These are phyloP conservation scores for Entomobrya multifasciata DNA, from an alignment of 2,888 invertebrate species.

Conservation along the genomic window DNA sequence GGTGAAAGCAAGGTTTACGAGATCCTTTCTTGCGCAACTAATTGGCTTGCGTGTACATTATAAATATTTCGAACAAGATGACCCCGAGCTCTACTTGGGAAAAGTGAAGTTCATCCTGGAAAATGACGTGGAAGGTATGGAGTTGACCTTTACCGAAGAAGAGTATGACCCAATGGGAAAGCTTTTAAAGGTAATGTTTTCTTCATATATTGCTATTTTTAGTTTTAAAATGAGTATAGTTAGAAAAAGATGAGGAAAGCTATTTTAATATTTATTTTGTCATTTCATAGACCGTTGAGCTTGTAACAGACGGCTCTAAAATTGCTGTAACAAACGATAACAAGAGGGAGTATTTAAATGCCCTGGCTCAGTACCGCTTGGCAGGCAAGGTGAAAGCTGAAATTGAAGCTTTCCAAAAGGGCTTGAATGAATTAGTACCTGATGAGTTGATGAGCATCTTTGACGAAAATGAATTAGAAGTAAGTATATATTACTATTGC, in stretches of 20 bases:
- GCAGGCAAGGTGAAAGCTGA: constrained; percentile 91
- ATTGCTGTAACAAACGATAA: constrained; percentile 88
- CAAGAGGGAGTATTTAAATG: constrained; percentile 92
- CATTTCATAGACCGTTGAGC: constrained; percentile 85
- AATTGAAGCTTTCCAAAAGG: constrained; percentile 93
- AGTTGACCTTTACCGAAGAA: constrained; percentile 94
- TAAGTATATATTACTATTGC: no score
- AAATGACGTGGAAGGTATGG: constrained; percentile 93
- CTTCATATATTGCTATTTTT: no score
- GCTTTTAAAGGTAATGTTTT: constrained; percentile 85
- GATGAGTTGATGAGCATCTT: constrained; percentile 96
- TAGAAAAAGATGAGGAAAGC: no score
- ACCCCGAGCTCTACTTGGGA: constrained; percentile 95
- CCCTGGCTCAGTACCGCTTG: constrained; percentile 93
- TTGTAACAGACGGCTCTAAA: constrained; percentile 91
- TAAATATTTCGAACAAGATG: constrained; percentile 97
- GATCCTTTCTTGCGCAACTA: constrained; percentile 96
- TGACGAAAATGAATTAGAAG: constrained; percentile 97
- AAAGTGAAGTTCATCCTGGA: constrained; percentile 96
- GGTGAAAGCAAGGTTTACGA: constrained; percentile 93
- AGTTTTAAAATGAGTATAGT: no score
- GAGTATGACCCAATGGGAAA: constrained; percentile 91
- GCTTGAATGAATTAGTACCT: constrained; percentile 94
- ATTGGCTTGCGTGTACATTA: constrained; percentile 93
- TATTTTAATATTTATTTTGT: constrained; percentile 1